Evolutionary conservation across 1,140 invertebrate genomes (phyloP).

Genomic region (Brachionus paranguensis): DNA sequence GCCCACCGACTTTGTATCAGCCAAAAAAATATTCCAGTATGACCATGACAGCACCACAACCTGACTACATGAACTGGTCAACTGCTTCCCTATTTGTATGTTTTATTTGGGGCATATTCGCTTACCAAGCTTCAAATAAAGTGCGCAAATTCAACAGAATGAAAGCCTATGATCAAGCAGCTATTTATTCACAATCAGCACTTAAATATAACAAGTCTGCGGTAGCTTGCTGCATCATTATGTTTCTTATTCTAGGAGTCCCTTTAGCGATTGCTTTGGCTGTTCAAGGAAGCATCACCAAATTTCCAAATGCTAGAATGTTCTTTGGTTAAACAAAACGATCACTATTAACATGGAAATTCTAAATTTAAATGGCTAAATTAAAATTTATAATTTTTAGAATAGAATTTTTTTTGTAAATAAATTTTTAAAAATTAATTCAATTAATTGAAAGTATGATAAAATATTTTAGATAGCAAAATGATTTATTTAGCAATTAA

Average conservation of each 20-base stretch:
- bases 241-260: conserved; percentile 7
- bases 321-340: background rate
- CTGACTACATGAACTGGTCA: conserved; percentile 36
- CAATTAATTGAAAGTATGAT: too few species aligned
- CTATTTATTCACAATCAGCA: conserved; percentile 2
- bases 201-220: conserved; percentile 19
- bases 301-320: conserved; percentile 30
- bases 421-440: background rate
- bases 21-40: background rate
- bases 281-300: conserved; percentile 3
- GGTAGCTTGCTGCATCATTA: conserved; percentile 1
- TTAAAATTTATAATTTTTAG: background rate
- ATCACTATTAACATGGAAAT: background rate
- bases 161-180: conserved; percentile 33
- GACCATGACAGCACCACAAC: background rate
- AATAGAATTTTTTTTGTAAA: background rate
- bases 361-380: background rate
- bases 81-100: conserved; percentile 24
- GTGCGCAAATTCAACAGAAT: conserved; percentile 32
- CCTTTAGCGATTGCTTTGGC: conserved; percentile 23
- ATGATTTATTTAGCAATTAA: too few species aligned
- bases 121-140: conserved; percentile 18
- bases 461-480: too few species aligned
- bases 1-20: background rate
- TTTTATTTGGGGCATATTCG: conserved; percentile 35